Percentiles rank a stretch among this genome's conserved stretches.
Evolutionary conservation across 2,888 invertebrate species (phyloP).

Genomic region (Lycophotia porphyrea): DNA sequence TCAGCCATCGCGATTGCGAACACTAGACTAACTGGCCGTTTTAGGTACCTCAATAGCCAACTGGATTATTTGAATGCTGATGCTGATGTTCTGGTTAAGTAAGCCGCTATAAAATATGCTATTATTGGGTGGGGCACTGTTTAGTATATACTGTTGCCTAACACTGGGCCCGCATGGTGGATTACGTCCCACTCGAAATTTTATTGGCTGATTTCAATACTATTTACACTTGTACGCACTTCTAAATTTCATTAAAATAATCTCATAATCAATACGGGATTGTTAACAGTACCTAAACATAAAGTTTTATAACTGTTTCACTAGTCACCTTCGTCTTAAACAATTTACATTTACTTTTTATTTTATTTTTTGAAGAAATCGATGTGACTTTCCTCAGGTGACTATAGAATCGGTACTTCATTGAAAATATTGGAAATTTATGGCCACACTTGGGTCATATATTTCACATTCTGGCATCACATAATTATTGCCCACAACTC

Average conservation of each 20-base stretch:
- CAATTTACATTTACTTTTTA: not conserved
- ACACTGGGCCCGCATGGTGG: not conserved
- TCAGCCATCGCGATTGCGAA: not conserved
- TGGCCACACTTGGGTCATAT: conserved; percentile 3
- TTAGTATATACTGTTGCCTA: not conserved
- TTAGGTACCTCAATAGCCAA: not conserved
- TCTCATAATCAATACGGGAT: not conserved
- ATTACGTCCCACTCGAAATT: not conserved
- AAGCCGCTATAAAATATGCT: not conserved
- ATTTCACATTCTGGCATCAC: conserved; percentile 15
- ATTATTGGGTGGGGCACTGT: not conserved
- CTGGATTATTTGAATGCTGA: not conserved
- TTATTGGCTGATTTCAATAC: not conserved
- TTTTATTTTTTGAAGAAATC: not conserved
- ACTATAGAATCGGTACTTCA: not conserved
- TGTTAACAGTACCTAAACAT: too few species aligned
- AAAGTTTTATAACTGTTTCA: not conserved
- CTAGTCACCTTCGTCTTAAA: not conserved
- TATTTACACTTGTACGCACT: too few species aligned
- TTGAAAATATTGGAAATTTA: conserved; percentile 5
- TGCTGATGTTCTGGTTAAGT: not conserved
- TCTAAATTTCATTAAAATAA: not conserved
- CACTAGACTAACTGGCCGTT: not conserved
- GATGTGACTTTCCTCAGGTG: not conserved
- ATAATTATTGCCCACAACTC: conserved; percentile 35